phyloP scores from a whole-genome alignment of 2,113 vertebrate species.

The Eptesicus fuscus region DNA sequence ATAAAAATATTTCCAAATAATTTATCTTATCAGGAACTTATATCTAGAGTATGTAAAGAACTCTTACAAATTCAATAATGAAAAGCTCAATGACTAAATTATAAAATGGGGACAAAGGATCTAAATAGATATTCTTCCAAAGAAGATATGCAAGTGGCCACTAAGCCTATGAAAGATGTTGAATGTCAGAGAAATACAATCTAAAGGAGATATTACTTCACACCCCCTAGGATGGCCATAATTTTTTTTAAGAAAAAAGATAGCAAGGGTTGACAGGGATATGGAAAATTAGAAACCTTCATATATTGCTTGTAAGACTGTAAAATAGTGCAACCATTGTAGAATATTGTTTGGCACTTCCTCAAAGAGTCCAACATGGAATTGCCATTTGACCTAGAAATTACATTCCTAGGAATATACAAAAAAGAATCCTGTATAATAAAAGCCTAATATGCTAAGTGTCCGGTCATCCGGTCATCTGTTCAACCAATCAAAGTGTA shows the following conservation, averaged over 20 bases:
- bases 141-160: background rate
- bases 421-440: background rate
- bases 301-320: background rate
- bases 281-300: background rate
- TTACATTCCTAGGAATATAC: background rate
- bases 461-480: too few relatives aligned
- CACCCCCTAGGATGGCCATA: background rate
- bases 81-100: background rate
- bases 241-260: background rate
- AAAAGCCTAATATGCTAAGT: too few relatives aligned
- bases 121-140: background rate
- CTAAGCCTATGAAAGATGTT: background rate
- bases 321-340: background rate
- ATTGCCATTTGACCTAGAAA: background rate
- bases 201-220: background rate
- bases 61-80: background rate
- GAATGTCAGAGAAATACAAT: background rate
- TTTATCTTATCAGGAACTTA: background rate
- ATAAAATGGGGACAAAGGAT: background rate
- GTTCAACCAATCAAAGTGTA: too few relatives aligned
- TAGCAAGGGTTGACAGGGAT: background rate
- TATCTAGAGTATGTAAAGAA: conserved; percentile 2
- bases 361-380: background rate
- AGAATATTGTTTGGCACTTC: background rate
- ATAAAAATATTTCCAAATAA: conserved; percentile 12